Evolutionary conservation across 2,797 vertebrate genomes (phyloP).

Genomic region (Pseudopleuronectes americanus): DNA sequence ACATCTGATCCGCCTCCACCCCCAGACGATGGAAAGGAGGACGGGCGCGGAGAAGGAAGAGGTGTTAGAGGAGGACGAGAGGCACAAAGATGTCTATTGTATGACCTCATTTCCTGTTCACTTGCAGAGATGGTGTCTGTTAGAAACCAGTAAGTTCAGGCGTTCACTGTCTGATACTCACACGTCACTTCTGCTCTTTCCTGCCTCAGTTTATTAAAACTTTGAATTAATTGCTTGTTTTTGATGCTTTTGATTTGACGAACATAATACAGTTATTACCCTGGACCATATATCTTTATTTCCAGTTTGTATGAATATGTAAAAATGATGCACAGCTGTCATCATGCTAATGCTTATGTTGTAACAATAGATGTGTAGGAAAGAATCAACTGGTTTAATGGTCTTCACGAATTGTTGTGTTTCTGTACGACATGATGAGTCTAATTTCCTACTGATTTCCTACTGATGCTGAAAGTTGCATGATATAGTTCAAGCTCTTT

Average conservation of each 20-base stretch:
- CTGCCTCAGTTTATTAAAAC: constrained; percentile 44
- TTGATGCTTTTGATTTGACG: too few species aligned
- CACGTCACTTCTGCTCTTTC: constrained; percentile 32
- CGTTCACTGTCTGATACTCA: not conserved
- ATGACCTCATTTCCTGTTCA: constrained; percentile 77
- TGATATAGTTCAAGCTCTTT: not conserved
- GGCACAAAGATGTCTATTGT: constrained; percentile 69
- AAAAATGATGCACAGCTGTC: too few species aligned
- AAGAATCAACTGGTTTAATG: too few species aligned
- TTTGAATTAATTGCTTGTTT: constrained; percentile 12
- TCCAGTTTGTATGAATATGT: too few species aligned
- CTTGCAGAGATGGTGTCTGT: constrained; percentile 61
- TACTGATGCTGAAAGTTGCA: constrained; percentile 2
- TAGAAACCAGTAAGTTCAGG: too few species aligned
- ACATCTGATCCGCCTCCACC: constrained; percentile 46
- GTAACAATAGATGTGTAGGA: too few species aligned
- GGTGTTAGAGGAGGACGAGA: constrained; percentile 37
- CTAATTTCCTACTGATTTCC: not conserved
- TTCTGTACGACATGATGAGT: too few species aligned
- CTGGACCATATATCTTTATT: too few species aligned
- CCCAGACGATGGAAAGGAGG: constrained; percentile 59
- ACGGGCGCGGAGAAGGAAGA: constrained; percentile 27
- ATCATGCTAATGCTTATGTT: too few species aligned
- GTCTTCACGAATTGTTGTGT: too few species aligned
- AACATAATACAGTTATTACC: too few species aligned